Conservation (phyloP, 2,888 invertebrate genomes). For the Coecobrya sp. region DNA sequence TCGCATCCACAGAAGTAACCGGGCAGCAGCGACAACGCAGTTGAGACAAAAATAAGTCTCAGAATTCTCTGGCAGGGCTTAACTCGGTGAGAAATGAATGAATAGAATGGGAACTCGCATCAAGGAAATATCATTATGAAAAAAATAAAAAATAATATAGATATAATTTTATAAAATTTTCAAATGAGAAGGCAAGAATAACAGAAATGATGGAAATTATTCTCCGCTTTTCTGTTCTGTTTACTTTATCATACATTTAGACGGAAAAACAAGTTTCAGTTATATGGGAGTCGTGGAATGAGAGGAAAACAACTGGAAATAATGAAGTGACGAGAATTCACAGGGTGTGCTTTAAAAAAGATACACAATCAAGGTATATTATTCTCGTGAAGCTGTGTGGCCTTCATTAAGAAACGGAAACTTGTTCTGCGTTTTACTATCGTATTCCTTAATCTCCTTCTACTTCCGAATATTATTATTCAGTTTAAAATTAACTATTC, state of each 20-base stretch:
- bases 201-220: conserved; percentile 22
- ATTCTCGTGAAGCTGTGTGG: background rate
- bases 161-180: conserved; percentile 2
- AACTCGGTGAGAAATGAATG: conserved; percentile 34
- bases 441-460: background rate
- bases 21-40: background rate
- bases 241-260: background rate
- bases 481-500: conserved; percentile 3
- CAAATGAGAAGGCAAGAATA: conserved; percentile 3
- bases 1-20: background rate
- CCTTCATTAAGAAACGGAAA: background rate
- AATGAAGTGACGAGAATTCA: background rate
- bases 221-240: background rate
- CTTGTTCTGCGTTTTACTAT: background rate
- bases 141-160: conserved; percentile 4
- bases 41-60: background rate
- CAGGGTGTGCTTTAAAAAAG: background rate
- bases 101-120: background rate
- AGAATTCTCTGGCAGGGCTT: conserved; percentile 24
- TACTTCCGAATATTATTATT: background rate
- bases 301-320: background rate
- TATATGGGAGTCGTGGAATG: background rate
- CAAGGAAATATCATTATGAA: background rate
- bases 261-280: too few relatives aligned
- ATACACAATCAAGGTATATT: background rate